Evolutionary conservation across 2,888 invertebrate species (phyloP), one percentile per base, ranked within the genome.

Genomic region (Polia nebulosa): DNA sequence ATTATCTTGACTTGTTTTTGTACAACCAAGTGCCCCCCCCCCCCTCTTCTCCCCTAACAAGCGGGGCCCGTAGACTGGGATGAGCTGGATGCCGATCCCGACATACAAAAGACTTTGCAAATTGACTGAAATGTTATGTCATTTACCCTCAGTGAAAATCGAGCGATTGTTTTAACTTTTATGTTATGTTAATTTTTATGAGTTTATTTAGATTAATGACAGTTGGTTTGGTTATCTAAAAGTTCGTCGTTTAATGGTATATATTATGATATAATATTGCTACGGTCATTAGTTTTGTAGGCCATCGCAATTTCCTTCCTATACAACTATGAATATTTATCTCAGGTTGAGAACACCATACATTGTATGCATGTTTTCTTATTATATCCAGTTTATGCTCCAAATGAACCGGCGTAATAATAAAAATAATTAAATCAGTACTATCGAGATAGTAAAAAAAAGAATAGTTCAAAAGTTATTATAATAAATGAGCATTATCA

Each of bases 141-240:
- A 47, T 47, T 34, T 17, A 59, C 15, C 25, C 25, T 41, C 6
- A 34, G 27, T 39, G 20, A 55, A 70, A 53, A 41, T 73, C 22
- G 20, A 29, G 25, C 27, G 39, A 47, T 34, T 52, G 11, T 32
- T 41, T 53, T 13, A 41, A 22, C 3, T 56, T 22, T 44, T 25
- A 3, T 25, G 1, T 36, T 56, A 72, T 45, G 27, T 20, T 13
- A 57, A 41, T 52, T 49, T n/a, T 36, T 55, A 52, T 53, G 4
- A 13, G 25, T 4, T 13, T 13, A 65, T 64, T 53, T 36, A 22
- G n/a, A 45, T 45, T 51, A 29, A 25, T 55, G 7, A 59, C 2
- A 32, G 51, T 32, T 13, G 7, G 45, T 29, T 22, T 20, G 22
- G 2, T 64, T 39, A 65, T 47, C 55, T 39, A 32, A n/a, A 53